Evolutionary conservation across 2,888 invertebrate genomes (phyloP).

Genomic region (Lycia hirtaria): DNA sequence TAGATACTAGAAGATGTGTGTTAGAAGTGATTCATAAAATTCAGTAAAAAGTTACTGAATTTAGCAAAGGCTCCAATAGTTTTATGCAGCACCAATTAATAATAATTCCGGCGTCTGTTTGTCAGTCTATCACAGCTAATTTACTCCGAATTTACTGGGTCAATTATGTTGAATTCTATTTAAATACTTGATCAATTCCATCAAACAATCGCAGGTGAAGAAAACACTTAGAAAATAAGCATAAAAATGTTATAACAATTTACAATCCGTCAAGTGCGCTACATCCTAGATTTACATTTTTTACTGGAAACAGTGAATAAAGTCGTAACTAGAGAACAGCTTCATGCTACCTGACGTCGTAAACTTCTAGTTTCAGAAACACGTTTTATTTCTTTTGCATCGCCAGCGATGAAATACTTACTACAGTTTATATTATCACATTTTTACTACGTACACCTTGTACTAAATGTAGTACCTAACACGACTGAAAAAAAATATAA

Average conservation of each 20-base stretch:
- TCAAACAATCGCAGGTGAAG: no score
- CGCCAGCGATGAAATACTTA: constrained; percentile 16
- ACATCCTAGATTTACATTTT: background rate
- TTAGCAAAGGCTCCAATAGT: no score
- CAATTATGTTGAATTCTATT: no score
- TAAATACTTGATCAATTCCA: no score
- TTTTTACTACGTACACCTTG: constrained; percentile 2
- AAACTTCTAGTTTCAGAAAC: constrained; percentile 19
- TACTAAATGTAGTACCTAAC: background rate
- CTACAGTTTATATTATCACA: constrained; percentile 5
- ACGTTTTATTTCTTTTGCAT: constrained; percentile 16
- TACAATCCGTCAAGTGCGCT: background rate
- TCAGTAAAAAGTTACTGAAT: no score
- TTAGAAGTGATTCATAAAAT: no score
- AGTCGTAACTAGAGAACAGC: constrained; percentile 23
- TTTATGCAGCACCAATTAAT: no score
- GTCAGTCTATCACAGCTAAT: no score
- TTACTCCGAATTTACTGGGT: no score
- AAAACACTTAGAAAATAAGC: background rate
- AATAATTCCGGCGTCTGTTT: no score
- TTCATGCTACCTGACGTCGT: constrained; percentile 21
- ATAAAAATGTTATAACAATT: background rate
- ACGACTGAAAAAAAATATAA: background rate
- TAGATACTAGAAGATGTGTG: no score
- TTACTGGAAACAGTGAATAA: constrained; percentile 13